Evolutionary conservation across 2,113 vertebrate species (phyloP), one percentile per base, ranked within the genome.

Genomic region (Syngnathus typhle): DNA sequence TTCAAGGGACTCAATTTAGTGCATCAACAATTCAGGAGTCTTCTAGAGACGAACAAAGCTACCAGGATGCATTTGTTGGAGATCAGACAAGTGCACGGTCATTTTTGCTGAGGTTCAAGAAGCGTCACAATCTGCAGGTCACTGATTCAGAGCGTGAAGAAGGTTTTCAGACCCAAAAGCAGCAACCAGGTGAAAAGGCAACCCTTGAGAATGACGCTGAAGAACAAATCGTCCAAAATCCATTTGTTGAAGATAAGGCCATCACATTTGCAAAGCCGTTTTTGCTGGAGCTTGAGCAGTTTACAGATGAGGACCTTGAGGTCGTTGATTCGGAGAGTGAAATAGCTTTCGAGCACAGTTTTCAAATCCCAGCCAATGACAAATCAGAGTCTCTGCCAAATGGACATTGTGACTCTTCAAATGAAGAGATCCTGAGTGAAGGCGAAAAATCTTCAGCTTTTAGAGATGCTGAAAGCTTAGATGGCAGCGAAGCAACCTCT

Each of bases 271-370:
- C 66, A 55, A 61, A 69, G 19, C 15, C 21, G 67, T 66, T 41
- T 0, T 12, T 1, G 12, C 69, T 91, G n/a, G 86, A 86, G 4
- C 81, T 90, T 60, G 88, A 92, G 44, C 89, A 91, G 19, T 21
- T 52, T n/a, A 52, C 49, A 10, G 23, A 6, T 27, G 27, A 23
- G 12, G 23, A 55, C 27, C 23, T 13, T 12, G 21, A 55, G 23
- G 5, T 55, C 3, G 6, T 7, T 21, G 49, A 52, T 55, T 13
- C 21, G 21, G 21, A 13, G 54, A 55, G 9, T 23, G 21, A 55
- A 27, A 23, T 27, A 27, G 21, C 21, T 55, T 55, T 27, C 4
- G 11, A 55, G 10, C 23, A 55, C 54, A 55, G 10, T 27, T 13
- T 10, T 55, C 54, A 27, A 27, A 10, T 4, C 54, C 23, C 3